phyloP scores from a whole-genome alignment of 2,113 vertebrate genomes.

The Pachycephala philippinensis region DNA sequence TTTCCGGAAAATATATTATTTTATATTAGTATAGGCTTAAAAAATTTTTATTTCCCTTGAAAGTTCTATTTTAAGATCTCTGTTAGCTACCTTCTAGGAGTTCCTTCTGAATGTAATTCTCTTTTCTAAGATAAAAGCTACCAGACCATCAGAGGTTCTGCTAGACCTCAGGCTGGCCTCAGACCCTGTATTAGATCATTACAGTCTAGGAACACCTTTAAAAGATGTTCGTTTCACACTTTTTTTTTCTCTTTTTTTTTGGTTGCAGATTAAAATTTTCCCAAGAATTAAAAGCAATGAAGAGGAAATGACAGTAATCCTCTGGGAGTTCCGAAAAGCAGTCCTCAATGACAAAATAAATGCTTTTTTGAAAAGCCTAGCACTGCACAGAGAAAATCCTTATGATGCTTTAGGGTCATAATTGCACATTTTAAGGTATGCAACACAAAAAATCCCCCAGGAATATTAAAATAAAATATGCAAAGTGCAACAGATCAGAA shows the following conservation, averaged over 20 bases:
- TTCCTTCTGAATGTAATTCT: background rate
- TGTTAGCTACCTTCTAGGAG: background rate
- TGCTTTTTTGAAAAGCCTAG: background rate
- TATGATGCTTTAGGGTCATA: background rate
- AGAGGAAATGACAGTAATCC: background rate
- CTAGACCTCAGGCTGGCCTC: background rate
- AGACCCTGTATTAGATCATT: background rate
- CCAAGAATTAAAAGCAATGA: background rate
- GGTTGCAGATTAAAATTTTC: background rate
- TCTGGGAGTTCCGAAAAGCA: background rate
- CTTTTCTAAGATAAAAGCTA: background rate
- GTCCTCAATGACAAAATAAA: background rate
- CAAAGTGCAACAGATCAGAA: background rate
- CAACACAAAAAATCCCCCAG: background rate
- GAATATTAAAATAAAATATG: background rate
- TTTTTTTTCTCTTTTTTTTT: background rate
- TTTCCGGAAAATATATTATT: background rate
- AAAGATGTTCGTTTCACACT: background rate
- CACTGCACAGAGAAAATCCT: background rate
- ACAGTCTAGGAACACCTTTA: background rate
- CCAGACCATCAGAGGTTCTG: background rate
- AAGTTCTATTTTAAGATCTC: background rate
- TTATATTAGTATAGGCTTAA: background rate
- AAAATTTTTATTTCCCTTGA: background rate
- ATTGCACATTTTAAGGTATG: background rate